A percentile compares a stretch with the other conserved stretches of the same genome.
Evolutionary conservation across 2,888 invertebrate species (phyloP).

Genomic region (Bugulina stolonifera): DNA sequence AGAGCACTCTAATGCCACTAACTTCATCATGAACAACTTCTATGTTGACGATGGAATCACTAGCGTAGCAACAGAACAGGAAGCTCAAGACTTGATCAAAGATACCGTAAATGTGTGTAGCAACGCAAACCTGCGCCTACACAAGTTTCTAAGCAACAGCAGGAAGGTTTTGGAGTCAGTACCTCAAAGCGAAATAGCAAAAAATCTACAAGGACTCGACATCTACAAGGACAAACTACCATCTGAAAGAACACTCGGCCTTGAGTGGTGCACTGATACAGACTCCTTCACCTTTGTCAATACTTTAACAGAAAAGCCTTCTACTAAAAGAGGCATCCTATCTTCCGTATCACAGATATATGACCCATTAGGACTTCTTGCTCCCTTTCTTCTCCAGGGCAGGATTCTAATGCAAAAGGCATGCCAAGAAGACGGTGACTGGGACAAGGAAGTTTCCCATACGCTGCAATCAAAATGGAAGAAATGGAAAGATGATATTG

Average conservation of each 20-base stretch:
- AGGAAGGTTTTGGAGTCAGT: background rate
- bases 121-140: background rate
- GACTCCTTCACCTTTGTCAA: background rate
- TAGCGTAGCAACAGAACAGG: background rate
- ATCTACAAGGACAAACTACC: background rate
- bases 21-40: background rate
- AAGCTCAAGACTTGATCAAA: background rate
- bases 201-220: background rate
- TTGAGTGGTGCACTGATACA: constrained; percentile 1
- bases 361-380: background rate
- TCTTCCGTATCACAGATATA: background rate
- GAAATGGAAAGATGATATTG: background rate
- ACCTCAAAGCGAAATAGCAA: background rate
- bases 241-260: background rate
- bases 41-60: background rate
- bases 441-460: background rate
- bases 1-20: background rate
- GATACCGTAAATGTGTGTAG: background rate
- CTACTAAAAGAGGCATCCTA: background rate
- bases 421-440: background rate
- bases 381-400: background rate
- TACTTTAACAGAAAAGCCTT: background rate
- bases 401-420: background rate
- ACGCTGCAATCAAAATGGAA: background rate
- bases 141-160: background rate